Evolutionary conservation across 2,797 vertebrate genomes (phyloP), one percentile per base, ranked within the genome.

Genomic region (Alca torda): DNA sequence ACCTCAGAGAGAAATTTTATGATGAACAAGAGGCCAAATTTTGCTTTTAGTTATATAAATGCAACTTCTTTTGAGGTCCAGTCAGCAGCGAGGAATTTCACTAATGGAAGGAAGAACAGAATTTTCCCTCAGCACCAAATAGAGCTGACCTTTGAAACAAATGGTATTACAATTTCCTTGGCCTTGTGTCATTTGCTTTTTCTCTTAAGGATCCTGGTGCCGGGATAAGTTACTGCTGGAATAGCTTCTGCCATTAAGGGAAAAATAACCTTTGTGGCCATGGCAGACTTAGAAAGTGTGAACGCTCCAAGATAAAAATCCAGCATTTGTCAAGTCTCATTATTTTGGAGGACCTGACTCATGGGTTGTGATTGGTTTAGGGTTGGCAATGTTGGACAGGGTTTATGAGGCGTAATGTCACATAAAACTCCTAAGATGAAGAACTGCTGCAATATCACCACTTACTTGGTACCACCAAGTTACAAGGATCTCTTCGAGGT

Each of bases 91-190:
- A 95, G 74, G 77, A 95, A 89, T 97, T 91, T 96, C 54, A 70
- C 39, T 84, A 69, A 67, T 50, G 43, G 75, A 93, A 88, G 59
- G 61, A 80, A 73, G 59, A 84, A 81, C 30, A 91, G 86, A 87
- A 87, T 96, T 94, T 88, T 60, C 51, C 64, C 50, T 94, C 57
- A 37, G 79, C 72, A 56, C 53, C 87, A 75, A 95, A 61, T 39
- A 85, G 51, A 94, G 20, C 54, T 89, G 92, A 95, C 92, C 79
- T 95, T 95, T 95, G 87, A 93, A 92, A 92, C 46, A 87, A 95
- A 87, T 37, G 61, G 76, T 51, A 87, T 92, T 89, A 83, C 10
- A 14, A 78, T 91, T 91, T 89, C 76, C 82, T 85, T 91, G 90
- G 88, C 88, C 70, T 93, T 83, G 51, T 86, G 63, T 93, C 77